These are phyloP conservation scores for Danionella dracula DNA, from an alignment of 2,797 vertebrate genomes.

Conservation along the genomic window DNA sequence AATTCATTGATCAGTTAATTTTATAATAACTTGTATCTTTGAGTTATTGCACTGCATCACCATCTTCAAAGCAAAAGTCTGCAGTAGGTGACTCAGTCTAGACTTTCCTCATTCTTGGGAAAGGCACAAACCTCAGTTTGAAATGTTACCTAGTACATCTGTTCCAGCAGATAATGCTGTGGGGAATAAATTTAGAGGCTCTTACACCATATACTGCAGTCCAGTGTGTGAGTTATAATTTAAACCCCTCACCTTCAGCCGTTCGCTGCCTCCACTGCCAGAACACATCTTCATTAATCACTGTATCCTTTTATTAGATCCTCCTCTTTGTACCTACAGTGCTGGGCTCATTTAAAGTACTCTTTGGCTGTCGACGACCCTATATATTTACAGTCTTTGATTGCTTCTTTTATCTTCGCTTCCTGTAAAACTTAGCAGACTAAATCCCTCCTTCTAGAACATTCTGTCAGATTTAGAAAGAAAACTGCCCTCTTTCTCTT, in stretches of 20 bases:
- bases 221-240: slow-evolving; percentile 20
- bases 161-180: not conserved
- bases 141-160: not conserved
- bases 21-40: no score
- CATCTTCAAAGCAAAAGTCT: not conserved
- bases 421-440: slow-evolving; percentile 3
- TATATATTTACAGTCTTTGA: slow-evolving; percentile 17
- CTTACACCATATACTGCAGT: not conserved
- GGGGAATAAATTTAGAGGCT: not conserved
- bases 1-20: no score
- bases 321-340: slow-evolving; percentile 10
- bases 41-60: not conserved
- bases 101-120: not conserved
- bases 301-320: slow-evolving; percentile 33
- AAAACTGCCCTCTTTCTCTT: not conserved
- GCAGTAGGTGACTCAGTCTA: not conserved
- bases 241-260: slow-evolving; percentile 40
- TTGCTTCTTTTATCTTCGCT: slow-evolving; percentile 9
- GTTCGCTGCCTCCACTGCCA: slow-evolving; percentile 17
- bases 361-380: not conserved
- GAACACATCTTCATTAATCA: slow-evolving; percentile 40
- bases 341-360: slow-evolving; percentile 5
- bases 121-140: not conserved
- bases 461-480: slow-evolving; percentile 4
- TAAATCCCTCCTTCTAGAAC: not conserved